These are phyloP conservation scores for Phaethon lepturus DNA, from an alignment of 2,113 vertebrate species.

Conservation along the genomic window DNA sequence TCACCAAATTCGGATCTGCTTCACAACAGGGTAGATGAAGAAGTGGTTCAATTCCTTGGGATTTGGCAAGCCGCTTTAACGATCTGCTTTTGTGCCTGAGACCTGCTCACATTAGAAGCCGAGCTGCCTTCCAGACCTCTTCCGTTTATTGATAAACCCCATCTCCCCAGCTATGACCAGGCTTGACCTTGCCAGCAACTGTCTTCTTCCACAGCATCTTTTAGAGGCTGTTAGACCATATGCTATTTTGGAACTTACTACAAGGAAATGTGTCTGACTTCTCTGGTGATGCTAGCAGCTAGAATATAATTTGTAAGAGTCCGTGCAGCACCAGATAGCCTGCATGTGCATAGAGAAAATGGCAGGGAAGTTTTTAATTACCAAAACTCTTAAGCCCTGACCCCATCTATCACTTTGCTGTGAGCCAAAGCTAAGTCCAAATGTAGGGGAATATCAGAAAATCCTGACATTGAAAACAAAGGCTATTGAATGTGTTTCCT, in stretches of 20 bases:
- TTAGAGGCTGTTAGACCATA: neutral
- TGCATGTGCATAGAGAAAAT: neutral
- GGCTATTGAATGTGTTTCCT: neutral
- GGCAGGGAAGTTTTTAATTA: neutral
- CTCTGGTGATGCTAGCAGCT: neutral
- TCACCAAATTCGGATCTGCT: neutral
- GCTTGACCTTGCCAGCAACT: neutral
- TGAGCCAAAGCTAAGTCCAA: neutral
- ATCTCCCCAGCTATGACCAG: neutral
- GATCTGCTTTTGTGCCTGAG: neutral
- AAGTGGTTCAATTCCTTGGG: neutral
- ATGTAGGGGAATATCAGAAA: neutral
- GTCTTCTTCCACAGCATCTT: neutral
- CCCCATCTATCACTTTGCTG: neutral
- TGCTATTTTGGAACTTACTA: neutral
- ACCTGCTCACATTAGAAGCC: neutral
- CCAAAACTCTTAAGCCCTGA: neutral
- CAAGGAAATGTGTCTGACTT: neutral
- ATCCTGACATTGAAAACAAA: neutral
- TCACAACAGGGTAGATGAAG: neutral
- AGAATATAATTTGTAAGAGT: neutral
- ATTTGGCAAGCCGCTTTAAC: rapidly evolving
- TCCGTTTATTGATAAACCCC: neutral
- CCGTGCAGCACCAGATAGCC: neutral
- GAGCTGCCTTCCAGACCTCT: neutral